Evolutionary conservation across 2,888 invertebrate genomes (phyloP).

Genomic region (Sialis fuliginosa): DNA sequence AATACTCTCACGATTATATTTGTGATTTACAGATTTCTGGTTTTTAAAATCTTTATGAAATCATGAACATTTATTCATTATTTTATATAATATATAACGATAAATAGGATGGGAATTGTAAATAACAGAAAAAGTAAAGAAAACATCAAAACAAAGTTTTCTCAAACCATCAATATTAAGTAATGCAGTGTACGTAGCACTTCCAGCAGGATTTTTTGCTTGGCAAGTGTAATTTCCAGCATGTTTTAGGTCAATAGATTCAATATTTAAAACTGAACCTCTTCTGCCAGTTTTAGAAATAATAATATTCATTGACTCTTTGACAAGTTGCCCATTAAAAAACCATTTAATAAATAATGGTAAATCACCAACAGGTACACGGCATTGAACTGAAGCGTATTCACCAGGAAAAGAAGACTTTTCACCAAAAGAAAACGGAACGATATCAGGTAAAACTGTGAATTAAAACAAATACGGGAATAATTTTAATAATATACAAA

Average conservation of each 20-base stretch:
- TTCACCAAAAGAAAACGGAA: slow-evolving; percentile 49
- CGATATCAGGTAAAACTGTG: slow-evolving; percentile 55
- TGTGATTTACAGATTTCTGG: no score
- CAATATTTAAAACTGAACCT: slow-evolving; percentile 48
- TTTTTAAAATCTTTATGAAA: no score
- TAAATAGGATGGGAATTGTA: no score
- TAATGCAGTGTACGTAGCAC: slow-evolving; percentile 36
- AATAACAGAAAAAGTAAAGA: no score
- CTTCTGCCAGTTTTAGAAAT: slow-evolving; percentile 30
- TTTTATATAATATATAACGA: no score
- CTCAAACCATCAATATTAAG: slow-evolving; percentile 42
- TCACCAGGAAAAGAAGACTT: slow-evolving; percentile 41
- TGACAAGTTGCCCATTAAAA: slow-evolving; percentile 30
- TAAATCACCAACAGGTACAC: slow-evolving; percentile 28
- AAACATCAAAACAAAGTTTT: not conserved
- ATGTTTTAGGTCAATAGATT: slow-evolving; percentile 46
- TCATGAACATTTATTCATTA: no score
- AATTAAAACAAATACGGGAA: no score
- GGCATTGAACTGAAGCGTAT: slow-evolving; percentile 22
- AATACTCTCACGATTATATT: no score
- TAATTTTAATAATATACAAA: no score
- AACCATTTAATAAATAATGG: slow-evolving; percentile 33
- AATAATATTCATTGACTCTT: slow-evolving; percentile 12
- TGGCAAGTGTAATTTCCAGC: slow-evolving; percentile 56
- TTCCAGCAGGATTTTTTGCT: slow-evolving; percentile 42